phyloP scores from a whole-genome alignment of 2,113 vertebrate genomes.

The Eptesicus fuscus region DNA sequence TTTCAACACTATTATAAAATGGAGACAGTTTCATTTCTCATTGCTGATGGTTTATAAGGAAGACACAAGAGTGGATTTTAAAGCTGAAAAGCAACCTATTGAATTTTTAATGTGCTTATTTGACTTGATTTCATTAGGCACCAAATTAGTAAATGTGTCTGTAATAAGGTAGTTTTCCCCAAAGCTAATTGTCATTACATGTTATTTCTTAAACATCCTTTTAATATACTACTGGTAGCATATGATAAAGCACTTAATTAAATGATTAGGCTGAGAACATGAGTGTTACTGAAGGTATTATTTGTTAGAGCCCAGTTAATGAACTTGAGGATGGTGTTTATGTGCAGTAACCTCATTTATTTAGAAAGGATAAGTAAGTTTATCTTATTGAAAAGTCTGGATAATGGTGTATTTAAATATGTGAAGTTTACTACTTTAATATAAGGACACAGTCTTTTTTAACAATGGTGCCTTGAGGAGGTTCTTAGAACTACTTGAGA shows the following conservation, averaged over 20 bases:
- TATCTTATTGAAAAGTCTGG: neutral
- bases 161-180: neutral
- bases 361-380: neutral
- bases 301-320: neutral
- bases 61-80: neutral
- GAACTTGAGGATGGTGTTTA: neutral
- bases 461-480: neutral
- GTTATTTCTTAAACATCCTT: neutral
- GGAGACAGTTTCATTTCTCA: neutral
- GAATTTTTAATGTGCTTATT: neutral
- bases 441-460: neutral
- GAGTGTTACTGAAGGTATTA: neutral
- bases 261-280: neutral
- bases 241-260: neutral
- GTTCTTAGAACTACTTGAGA: neutral
- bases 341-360: neutral
- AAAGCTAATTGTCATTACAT: neutral
- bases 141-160: neutral
- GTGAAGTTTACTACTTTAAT: neutral
- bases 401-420: neutral
- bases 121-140: conserved; percentile 1
- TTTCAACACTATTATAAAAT: neutral
- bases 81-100: neutral
- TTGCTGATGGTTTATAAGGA: neutral
- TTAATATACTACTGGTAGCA: neutral